Base-by-base conservation (phyloP, 37 sponge, comb jelly and placozoan genomes). In the Beroe forskalii region DNA sequence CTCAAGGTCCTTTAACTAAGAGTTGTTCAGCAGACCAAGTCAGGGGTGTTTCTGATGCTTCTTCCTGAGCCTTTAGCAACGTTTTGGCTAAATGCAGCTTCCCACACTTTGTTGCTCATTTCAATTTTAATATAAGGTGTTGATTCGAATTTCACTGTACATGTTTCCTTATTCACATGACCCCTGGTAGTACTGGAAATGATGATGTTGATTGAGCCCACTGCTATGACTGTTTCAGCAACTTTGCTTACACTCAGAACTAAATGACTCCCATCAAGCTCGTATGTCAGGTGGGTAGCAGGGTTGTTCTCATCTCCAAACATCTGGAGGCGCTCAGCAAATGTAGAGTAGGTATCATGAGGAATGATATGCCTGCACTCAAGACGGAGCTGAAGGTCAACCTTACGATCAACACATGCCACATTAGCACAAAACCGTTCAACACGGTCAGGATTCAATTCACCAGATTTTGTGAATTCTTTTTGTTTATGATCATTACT, bases 1-100 rank as follows among this genome's bases (percentile, higher is more conserved):
- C 55, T 80, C 86, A 32, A 80, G 35, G 48, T 80, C 86, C 48
- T 80, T 80, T n/a, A n/a, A 41, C n/a, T 43, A 80, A n/a, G 30
- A 80, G 37, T 38, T 80, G 86, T n/a, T 80, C 86, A 4, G 55
- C 86, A n/a, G 86, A 80, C 86, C 86, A 80, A n/a, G 86, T 80
- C 55, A 80, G 20, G 20, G 14, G 28, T 14, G 72, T 32, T 19
- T 27, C 35, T 42, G 40, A 32, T 4, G 86, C 27, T 3, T 80
- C 86, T 22, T 80, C 86, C 6, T 80, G 40, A 1, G 55, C 55
- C 55, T 48, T n/a, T 48, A 48, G 55, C 55, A 48, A 43, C 55
- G 55, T 80, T 80, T 37, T 80, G 86, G 44, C n/a, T 80, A 23
- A 80, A 80, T 25, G 86, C 86, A 14, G 30, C 55, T 48, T 80